Percentiles rank a stretch among this genome's conserved stretches.
Conservation (phyloP, 2,797 vertebrate genomes). For the Pangasius mekongensis region DNA sequence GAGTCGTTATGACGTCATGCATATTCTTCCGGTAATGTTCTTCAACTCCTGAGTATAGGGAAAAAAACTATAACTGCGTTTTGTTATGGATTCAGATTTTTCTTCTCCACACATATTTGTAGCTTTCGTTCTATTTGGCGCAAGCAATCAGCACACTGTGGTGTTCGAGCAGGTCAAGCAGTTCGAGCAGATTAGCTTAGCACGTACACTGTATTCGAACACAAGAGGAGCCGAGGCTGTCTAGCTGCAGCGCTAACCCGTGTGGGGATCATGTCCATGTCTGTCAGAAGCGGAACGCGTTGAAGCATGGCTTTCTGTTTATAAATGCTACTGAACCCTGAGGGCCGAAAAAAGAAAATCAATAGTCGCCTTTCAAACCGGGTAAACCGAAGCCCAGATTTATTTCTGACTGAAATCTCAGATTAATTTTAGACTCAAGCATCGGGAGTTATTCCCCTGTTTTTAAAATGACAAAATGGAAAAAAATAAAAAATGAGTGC, state of each 20-base stretch:
- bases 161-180: neutral
- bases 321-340: slow-evolving; percentile 7
- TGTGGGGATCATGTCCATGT: neutral
- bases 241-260: neutral
- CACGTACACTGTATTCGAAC: neutral
- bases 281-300: neutral
- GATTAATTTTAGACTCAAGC: neutral
- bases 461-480: neutral
- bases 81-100: neutral
- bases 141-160: neutral
- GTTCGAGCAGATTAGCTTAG: neutral
- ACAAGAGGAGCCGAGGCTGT: neutral
- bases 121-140: neutral
- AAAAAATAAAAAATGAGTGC: neutral
- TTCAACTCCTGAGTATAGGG: neutral
- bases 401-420: neutral
- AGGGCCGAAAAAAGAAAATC: slow-evolving; percentile 19
- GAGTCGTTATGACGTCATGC: neutral
- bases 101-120: neutral
- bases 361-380: neutral
- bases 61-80: neutral
- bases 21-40: neutral
- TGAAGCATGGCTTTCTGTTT: slow-evolving; percentile 25
- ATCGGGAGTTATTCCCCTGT: neutral
- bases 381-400: slow-evolving; percentile 13